A percentile compares a stretch with the other conserved stretches of the same genome.
These are phyloP conservation scores for Euwallacea fornicatus DNA, from an alignment of 1,140 invertebrate species.

Conservation along the genomic window DNA sequence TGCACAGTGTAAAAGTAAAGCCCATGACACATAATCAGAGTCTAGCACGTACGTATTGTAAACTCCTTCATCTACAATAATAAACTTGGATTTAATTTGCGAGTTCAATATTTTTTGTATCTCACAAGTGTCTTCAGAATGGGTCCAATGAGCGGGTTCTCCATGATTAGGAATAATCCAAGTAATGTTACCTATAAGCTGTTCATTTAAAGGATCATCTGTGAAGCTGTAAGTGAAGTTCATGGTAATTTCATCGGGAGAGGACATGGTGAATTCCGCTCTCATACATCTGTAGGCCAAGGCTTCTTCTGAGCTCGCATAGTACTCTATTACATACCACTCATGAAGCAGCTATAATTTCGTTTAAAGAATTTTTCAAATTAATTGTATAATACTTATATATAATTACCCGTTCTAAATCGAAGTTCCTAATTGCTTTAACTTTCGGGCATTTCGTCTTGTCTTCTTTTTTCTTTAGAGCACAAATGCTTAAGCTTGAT, in stretches of 20 bases:
- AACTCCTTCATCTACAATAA: constrained; percentile 73
- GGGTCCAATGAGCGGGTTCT: constrained; percentile 79
- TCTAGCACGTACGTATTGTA: constrained; percentile 87
- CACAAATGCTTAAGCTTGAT: neutral
- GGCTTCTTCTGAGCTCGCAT: constrained; percentile 81
- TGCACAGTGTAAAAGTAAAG: constrained; percentile 80
- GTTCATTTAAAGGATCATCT: constrained; percentile 78
- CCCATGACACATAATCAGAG: constrained; percentile 79
- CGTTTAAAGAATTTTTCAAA: neutral
- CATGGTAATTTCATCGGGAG: constrained; percentile 63
- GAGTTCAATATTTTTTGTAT: neutral
- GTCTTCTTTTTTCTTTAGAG: constrained; percentile 56
- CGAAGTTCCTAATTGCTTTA: constrained; percentile 59
- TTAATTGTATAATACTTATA: neutral
- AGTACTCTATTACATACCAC: constrained; percentile 85
- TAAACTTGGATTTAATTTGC: neutral
- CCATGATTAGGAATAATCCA: constrained; percentile 75
- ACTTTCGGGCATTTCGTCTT: constrained; percentile 63
- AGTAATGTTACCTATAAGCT: constrained; percentile 79
- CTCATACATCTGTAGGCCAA: constrained; percentile 81
- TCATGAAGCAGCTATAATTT: constrained; percentile 68
- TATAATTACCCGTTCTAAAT: constrained; percentile 53
- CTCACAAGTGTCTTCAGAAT: constrained; percentile 77
- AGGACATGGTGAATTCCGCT: constrained; percentile 68
- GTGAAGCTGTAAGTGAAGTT: constrained; percentile 83